Evolutionary conservation across 2,888 invertebrate species (phyloP).

Genomic region (Chloroclystis v-ata): DNA sequence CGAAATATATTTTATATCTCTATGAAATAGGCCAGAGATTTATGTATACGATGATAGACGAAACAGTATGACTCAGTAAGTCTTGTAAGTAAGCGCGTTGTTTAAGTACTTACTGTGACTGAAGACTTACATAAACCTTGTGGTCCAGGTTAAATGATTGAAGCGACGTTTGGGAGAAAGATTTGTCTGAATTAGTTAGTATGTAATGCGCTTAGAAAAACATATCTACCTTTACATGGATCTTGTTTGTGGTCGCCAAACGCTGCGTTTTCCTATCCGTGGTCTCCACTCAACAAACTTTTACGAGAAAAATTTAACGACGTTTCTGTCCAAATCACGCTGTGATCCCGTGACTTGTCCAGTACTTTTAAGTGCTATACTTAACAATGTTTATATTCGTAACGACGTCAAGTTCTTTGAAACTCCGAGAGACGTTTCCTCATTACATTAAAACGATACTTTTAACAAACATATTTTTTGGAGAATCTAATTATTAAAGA

Average conservation of each 20-base stretch:
- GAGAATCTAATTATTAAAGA: neutral
- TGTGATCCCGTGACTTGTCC: slow-evolving; percentile 12
- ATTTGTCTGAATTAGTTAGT: too few relatives aligned
- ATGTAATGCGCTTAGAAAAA: too few relatives aligned
- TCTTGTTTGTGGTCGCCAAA: too few relatives aligned
- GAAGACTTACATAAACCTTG: neutral
- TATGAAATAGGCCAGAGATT: too few relatives aligned
- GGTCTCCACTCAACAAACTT: too few relatives aligned
- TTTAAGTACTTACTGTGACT: neutral
- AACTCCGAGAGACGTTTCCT: slow-evolving; percentile 32
- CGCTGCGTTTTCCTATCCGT: too few relatives aligned
- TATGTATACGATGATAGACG: neutral
- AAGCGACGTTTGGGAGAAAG: neutral
- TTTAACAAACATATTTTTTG: slow-evolving; percentile 3
- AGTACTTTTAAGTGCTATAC: slow-evolving; percentile 46
- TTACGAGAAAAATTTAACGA: too few relatives aligned
- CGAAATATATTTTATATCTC: too few relatives aligned
- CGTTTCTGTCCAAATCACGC: too few relatives aligned
- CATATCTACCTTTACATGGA: too few relatives aligned
- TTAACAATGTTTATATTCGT: slow-evolving; percentile 56
- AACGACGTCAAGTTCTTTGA: slow-evolving; percentile 46
- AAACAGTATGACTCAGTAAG: neutral
- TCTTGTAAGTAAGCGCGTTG: too few relatives aligned
- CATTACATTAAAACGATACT: slow-evolving; percentile 36
- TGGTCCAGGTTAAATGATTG: neutral